Evolutionary conservation across 2,113 vertebrate species (phyloP).

Genomic region (Bombycilla garrulus): DNA sequence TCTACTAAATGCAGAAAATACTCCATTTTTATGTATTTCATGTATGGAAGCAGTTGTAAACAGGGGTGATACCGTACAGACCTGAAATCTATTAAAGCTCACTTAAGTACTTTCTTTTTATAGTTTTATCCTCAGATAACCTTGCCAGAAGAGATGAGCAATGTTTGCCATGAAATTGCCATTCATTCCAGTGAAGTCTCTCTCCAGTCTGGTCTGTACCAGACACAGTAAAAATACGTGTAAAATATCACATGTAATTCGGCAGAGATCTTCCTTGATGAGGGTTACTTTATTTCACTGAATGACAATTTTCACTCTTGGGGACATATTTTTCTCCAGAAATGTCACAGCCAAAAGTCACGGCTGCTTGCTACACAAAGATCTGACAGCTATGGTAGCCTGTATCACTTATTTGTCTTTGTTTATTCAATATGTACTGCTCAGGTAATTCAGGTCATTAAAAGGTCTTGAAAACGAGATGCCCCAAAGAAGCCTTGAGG

Average conservation of each 20-base stretch:
- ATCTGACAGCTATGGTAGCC: neutral
- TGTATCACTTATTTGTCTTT: neutral
- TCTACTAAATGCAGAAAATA: neutral
- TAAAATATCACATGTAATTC: neutral
- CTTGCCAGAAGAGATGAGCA: neutral
- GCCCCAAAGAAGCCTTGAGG: neutral
- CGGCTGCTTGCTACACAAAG: neutral
- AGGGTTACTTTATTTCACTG: neutral
- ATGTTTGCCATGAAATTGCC: neutral
- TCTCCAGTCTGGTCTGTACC: neutral
- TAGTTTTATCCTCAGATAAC: neutral
- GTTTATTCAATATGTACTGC: neutral
- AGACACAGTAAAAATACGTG: neutral
- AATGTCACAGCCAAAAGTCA: neutral
- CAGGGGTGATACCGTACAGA: neutral
- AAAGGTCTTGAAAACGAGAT: neutral
- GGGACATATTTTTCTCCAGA: neutral
- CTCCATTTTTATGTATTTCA: neutral
- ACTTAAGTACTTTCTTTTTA: neutral
- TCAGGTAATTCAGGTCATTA: neutral
- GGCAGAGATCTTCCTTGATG: neutral
- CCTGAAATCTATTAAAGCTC: neutral
- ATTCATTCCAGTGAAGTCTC: neutral
- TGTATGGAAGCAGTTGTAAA: neutral
- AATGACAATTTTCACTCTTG: neutral